Conservation (phyloP, 2,888 invertebrate species). For the Amphiduros pacificus region DNA sequence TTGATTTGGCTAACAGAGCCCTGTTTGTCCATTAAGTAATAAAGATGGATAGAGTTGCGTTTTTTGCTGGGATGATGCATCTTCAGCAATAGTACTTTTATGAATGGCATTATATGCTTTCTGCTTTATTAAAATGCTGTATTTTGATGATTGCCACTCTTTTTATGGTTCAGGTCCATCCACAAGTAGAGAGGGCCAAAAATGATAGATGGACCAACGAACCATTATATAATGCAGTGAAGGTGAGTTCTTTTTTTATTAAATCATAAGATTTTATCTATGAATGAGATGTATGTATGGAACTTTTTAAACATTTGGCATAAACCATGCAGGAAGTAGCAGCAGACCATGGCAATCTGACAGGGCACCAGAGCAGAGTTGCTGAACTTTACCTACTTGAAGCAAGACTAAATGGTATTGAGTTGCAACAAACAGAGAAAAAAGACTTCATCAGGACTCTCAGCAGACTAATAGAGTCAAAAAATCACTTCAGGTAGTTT, state of each 20-base stretch:
- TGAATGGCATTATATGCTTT: too few species aligned
- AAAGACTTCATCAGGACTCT: constrained; percentile 65
- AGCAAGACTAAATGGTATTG: constrained; percentile 80
- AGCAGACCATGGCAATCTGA: constrained; percentile 59
- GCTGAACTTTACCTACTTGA: constrained; percentile 79
- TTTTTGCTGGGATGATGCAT: too few species aligned
- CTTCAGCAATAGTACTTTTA: too few species aligned
- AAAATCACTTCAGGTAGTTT: constrained; percentile 65
- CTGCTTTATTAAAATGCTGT: too few species aligned
- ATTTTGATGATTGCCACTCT: too few species aligned
- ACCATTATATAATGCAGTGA: constrained; percentile 72
- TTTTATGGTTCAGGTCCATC: constrained; percentile 71
- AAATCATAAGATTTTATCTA: not conserved
- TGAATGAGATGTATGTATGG: not conserved
- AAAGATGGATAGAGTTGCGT: too few species aligned
- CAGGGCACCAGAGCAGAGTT: constrained; percentile 70
- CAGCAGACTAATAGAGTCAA: constrained; percentile 66
- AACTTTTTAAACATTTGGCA: too few species aligned
- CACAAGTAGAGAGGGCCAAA: constrained; percentile 75
- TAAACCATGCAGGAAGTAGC: constrained; percentile 58
- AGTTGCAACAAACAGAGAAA: constrained; percentile 66
- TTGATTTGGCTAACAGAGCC: too few species aligned
- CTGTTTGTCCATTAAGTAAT: too few species aligned
- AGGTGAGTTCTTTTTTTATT: constrained; percentile 47
- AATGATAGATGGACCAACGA: constrained; percentile 74